phyloP scores from a whole-genome alignment of 1,140 invertebrate genomes.

The Leptoteleia sp. region DNA sequence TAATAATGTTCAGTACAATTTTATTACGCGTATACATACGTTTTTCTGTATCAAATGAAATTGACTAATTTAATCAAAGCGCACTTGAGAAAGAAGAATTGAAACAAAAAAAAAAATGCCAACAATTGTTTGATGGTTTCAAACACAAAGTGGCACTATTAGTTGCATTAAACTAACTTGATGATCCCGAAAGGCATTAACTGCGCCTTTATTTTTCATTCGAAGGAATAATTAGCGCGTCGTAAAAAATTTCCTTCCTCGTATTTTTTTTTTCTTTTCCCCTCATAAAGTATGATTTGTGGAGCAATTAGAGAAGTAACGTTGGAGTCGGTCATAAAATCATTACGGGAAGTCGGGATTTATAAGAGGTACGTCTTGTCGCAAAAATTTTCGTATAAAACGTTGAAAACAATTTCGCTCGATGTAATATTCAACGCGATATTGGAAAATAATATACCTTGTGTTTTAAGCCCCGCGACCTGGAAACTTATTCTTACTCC shows the following conservation, averaged over 20 bases:
- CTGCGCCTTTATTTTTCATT: conserved; percentile 15
- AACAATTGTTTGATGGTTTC: neutral
- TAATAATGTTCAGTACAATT: no score
- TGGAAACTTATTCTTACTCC: conserved; percentile 19
- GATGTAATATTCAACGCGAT: conserved; percentile 6
- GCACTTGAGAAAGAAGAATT: neutral
- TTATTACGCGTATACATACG: no score
- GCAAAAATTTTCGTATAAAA: neutral
- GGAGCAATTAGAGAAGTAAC: conserved; percentile 9
- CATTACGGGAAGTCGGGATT: neutral
- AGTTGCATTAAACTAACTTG: neutral
- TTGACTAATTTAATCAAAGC: no score
- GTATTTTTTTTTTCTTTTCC: conserved; percentile 4
- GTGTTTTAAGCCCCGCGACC: conserved; percentile 1
- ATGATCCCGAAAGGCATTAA: conserved; percentile 22
- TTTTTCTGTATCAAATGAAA: no score
- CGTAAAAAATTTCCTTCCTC: conserved; percentile 14
- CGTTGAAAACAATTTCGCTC: conserved; percentile 10
- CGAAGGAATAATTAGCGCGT: conserved; percentile 27
- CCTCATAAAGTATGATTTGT: conserved; percentile 31
- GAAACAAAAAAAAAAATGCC: neutral
- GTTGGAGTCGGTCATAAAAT: conserved; percentile 2
- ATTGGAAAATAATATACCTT: conserved; percentile 24
- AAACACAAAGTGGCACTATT: neutral
- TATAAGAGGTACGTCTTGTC: neutral